Evolutionary conservation across 64 coral and sea anemone species (phyloP).

Genomic region (Montipora capricornis): DNA sequence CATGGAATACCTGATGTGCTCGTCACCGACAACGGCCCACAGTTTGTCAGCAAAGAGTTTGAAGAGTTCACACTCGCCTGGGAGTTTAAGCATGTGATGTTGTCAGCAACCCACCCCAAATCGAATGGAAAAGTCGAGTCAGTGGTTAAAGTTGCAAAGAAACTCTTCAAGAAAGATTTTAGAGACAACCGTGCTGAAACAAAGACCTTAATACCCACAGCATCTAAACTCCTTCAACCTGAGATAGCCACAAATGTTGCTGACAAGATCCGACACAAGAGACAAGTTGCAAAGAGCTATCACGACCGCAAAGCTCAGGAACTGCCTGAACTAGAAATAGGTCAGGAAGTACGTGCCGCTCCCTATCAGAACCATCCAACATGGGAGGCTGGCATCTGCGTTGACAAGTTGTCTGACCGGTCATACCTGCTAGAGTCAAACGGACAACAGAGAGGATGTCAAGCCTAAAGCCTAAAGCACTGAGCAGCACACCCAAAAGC

Average conservation of each 20-base stretch:
- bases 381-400: not conserved
- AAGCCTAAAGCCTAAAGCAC: not conserved
- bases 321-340: not conserved
- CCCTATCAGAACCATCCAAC: not conserved
- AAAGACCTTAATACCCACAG: not conserved
- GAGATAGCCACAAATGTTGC: not conserved
- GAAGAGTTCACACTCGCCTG: not conserved
- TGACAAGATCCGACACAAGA: not conserved
- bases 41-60: not conserved
- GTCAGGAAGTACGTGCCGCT: not conserved
- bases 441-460: not conserved
- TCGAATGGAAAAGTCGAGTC: not conserved
- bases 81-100: not conserved
- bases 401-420: constrained; percentile 6
- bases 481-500: constrained; percentile 30
- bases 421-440: constrained; percentile 15
- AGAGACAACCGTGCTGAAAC: not conserved
- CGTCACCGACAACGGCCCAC: not conserved
- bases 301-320: not conserved
- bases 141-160: not conserved
- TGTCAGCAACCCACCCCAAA: not conserved
- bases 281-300: not conserved
- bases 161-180: not conserved
- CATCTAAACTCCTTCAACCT: not conserved
- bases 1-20: not conserved